Evolutionary conservation across 2,888 invertebrate genomes (phyloP), one percentile per base, ranked within the genome.

Genomic region (Noctua comes): DNA sequence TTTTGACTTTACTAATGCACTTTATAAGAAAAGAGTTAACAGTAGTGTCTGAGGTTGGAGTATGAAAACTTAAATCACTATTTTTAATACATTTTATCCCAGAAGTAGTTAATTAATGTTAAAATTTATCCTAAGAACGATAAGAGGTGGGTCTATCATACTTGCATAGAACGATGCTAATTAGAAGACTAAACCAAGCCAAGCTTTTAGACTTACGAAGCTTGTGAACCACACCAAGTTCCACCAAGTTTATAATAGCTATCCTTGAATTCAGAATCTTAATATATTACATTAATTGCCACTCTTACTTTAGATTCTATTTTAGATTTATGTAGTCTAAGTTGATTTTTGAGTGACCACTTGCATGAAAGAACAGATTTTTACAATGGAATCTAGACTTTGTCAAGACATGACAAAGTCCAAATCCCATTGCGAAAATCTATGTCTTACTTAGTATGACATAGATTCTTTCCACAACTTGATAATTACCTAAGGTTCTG

Each of bases 261-360:
- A 59, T 48, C 59, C 3, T 51, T 80, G 40, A 70, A 59, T 59
- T 62, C 31, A 46, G 73, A 78, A 62, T 80, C 40, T 71, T 43
- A 59, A n/a, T 43, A 13, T n/a, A 43, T 24, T 31, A n/a, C 18
- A 40, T 51, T 31, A 4, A 36, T 48, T n/a, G n/a, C 18, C 11
- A 27, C 27, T 24, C 8, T 21, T 40, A 51, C 13, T 64, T 48
- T 79, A 46, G 4, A 48, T n/a, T 80, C 18, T 6, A 43, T 11
- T 80, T 43, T 31, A 71, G 5, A 6, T 0, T 31, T 11, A n/a
- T n/a, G 13, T 13, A 16, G 6, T 27, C 3, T 1, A 24, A 21
- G 59, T 80, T 24, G 48, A 43, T 13, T 51, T 24, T 80, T n/a
- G n/a, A 43, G 6, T 51, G 13, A 62, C 0, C 0, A 11, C 8